Evolutionary conservation across 1,140 invertebrate species (phyloP).

Genomic region (Nautilus pompilius): DNA sequence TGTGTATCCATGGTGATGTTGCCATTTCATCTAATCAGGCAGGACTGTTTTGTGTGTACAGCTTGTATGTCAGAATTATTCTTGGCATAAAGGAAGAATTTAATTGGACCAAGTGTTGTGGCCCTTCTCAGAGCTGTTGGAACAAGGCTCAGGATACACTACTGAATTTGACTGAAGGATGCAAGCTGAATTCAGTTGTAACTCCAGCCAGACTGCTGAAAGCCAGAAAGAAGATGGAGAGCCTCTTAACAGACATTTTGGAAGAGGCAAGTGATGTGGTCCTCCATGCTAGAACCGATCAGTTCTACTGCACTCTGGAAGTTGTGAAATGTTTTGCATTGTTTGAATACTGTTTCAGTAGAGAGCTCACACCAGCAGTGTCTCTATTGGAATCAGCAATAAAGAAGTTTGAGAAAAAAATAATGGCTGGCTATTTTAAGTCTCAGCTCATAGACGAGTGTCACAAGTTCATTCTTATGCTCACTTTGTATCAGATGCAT

Average conservation of each 20-base stretch:
- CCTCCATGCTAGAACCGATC: not conserved
- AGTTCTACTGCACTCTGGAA: conserved; percentile 4
- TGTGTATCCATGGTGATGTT: conserved; percentile 34
- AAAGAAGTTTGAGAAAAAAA: not conserved
- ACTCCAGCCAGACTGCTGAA: conserved; percentile 27
- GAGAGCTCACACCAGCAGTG: conserved; percentile 30
- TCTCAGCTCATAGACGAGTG: not conserved
- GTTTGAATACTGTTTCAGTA: conserved; percentile 44
- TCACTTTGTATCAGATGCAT: not conserved
- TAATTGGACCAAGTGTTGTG: too few species aligned
- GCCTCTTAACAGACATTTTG: conserved; percentile 13
- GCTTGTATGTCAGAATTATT: conserved; percentile 32
- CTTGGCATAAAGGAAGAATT: conserved; percentile 18
- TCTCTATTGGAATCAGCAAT: conserved; percentile 20
- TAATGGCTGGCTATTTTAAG: not conserved
- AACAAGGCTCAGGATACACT: not conserved
- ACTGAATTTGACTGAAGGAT: conserved; percentile 19
- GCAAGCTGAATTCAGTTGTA: conserved; percentile 21
- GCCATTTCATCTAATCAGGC: too few species aligned
- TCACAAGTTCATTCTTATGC: not conserved
- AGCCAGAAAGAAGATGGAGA: conserved; percentile 19
- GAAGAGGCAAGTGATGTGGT: not conserved
- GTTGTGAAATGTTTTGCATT: conserved; percentile 39
- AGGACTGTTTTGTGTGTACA: too few species aligned
- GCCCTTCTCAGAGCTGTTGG: too few species aligned